A percentile compares a stretch with the other conserved stretches of the same genome.
Evolutionary conservation across 2,797 vertebrate species (phyloP).

Genomic region (Uromys caudimaculatus): DNA sequence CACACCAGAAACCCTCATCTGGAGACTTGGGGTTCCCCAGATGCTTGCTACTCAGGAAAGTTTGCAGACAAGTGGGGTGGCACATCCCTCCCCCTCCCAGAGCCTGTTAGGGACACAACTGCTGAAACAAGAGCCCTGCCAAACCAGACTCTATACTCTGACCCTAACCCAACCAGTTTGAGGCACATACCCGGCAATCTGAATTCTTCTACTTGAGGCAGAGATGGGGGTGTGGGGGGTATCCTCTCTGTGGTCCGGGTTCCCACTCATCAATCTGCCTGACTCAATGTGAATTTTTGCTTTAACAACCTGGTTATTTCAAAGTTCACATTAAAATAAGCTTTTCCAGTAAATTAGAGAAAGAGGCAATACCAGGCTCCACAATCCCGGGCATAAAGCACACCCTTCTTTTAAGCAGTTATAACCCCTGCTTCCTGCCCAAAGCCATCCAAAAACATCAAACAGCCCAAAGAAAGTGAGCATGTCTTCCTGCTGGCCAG

Average conservation of each 20-base stretch:
- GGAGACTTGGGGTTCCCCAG: not conserved
- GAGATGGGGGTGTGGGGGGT: rapidly evolving
- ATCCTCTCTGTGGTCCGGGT: not conserved
- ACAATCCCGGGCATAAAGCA: not conserved
- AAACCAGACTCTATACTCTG: not conserved
- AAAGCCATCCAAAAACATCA: conserved; percentile 72
- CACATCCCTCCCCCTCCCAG: not conserved
- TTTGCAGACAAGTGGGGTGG: not conserved
- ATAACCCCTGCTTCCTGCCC: conserved; percentile 50
- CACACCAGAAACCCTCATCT: not conserved
- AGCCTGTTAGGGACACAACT: not conserved
- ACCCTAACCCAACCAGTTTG: not conserved
- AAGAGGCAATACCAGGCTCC: not conserved
- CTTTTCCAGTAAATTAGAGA: not conserved
- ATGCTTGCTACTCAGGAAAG: not conserved
- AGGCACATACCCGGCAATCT: not conserved
- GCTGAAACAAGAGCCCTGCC: not conserved
- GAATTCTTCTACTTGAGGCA: not conserved
- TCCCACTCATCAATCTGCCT: not conserved
- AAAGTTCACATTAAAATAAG: conserved; percentile 62
- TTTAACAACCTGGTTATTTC: conserved; percentile 59
- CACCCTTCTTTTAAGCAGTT: conserved; percentile 37
- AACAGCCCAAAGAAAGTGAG: conserved; percentile 74
- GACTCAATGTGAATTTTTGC: not conserved
- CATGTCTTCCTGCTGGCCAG: conserved; percentile 75